phyloP scores from a whole-genome alignment of 2,888 invertebrate species.

The Drosophila nr. fundita region DNA sequence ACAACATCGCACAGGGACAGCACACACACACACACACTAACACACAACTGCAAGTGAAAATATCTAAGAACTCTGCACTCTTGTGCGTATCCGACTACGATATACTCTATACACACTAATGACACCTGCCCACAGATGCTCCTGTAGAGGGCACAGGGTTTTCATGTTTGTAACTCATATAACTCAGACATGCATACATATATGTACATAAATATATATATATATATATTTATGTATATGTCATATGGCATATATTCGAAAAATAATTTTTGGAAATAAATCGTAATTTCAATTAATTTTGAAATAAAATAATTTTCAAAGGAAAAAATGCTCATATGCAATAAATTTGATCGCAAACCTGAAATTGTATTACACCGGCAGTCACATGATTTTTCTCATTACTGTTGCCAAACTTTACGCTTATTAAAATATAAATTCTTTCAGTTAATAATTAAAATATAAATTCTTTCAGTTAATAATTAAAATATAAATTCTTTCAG shows the following conservation, averaged over 20 bases:
- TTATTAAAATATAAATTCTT: background rate
- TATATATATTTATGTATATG: background rate
- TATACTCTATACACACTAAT: background rate
- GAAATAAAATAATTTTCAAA: too few relatives aligned
- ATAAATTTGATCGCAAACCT: background rate
- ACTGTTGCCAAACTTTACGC: background rate
- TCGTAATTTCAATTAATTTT: too few relatives aligned
- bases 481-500: too few relatives aligned
- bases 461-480: background rate
- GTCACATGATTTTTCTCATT: background rate
- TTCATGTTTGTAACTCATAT: background rate
- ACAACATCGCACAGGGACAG: conserved; percentile 47
- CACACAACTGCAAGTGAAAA: conserved; percentile 47
- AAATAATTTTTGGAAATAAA: too few relatives aligned
- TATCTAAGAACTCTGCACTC: conserved; percentile 11
- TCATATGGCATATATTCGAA: background rate
- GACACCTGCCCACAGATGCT: background rate
- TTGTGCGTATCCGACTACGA: background rate
- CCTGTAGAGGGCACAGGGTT: background rate
- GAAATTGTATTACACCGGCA: background rate
- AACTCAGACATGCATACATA: background rate
- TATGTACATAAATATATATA: background rate
- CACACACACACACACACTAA: conserved; percentile 18
- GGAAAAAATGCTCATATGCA: too few relatives aligned
- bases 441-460: too few relatives aligned